Base-by-base conservation (phyloP, 2,797 vertebrate genomes). In the Triplophysa bombifrons region DNA sequence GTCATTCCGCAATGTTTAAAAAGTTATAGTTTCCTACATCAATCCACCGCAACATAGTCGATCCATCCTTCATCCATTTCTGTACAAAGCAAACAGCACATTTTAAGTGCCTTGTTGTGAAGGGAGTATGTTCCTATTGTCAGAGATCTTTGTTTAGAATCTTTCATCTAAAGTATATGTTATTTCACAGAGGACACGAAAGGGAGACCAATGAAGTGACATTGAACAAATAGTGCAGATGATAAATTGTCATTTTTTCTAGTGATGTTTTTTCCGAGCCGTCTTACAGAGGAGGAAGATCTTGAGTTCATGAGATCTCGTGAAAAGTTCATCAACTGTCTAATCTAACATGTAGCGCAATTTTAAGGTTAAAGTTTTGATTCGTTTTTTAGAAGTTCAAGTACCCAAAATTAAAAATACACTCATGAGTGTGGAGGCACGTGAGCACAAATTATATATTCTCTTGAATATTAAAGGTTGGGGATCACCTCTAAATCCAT, bases 101-200 rank as follows among this genome's bases (percentile, higher is more conserved):
- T 65, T 65, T 38, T 65, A 65, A 3, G n/a, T 65, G 63, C 19
- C 30, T 65, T 41, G 19, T 13, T 65, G 63, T 65, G 63, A 65
- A 41, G 63, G 30, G 34, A 65, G 34, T 41, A 12, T 11, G 17
- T 65, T 34, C 4, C 34, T 44, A 34, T 65, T 65, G 17, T 41
- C 34, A n/a, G 34, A 65, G 63, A 41, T 65, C 8, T 41, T 20
- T 65, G 19, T 41, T 41, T 44, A 44, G 34, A 20, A 10, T 65
- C 63, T 65, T 44, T 65, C 63, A 65, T 65, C 34, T 65, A 65
- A 65, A 44, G 34, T 65, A 41, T 65, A 20, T 44, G 34, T 65
- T 65, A 65, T 65, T 65, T 65, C 63, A 44, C 34, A 1, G 19
- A 20, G 8, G 63, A 44, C 63, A 65, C 41, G 63, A 65, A 65